These are phyloP conservation scores for Tipula vernalis DNA, from an alignment of 2,888 invertebrate species.

Conservation along the genomic window DNA sequence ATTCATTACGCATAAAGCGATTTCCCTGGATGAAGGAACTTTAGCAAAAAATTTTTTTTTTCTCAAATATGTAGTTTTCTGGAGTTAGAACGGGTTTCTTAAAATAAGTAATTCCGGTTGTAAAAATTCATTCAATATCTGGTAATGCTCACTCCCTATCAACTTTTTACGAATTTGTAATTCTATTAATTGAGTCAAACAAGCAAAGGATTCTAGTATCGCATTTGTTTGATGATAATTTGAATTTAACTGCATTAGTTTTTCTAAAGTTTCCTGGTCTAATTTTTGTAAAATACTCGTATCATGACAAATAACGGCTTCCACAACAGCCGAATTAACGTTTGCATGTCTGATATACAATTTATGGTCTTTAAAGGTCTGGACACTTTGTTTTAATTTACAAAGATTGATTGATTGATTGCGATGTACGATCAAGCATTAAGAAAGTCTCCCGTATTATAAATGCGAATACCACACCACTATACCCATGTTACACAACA, in stretches of 20 bases:
- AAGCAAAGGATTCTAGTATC: neutral
- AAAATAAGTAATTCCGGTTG: neutral
- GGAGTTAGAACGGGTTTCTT: neutral
- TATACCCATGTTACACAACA: too few species aligned
- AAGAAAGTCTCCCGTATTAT: too few species aligned
- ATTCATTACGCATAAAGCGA: neutral
- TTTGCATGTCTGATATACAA: neutral
- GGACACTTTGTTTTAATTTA: too few species aligned
- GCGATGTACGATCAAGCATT: too few species aligned
- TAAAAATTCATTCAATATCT: neutral
- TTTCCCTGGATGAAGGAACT: conserved; percentile 1
- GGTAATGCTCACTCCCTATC: too few species aligned
- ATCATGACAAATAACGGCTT: neutral
- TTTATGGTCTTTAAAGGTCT: neutral
- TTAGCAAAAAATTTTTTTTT: neutral
- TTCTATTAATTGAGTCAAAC: neutral
- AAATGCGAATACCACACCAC: too few species aligned
- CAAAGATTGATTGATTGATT: too few species aligned
- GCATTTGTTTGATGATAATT: neutral
- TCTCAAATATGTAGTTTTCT: neutral
- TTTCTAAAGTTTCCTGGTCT: neutral
- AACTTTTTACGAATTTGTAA: too few species aligned
- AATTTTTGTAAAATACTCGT: neutral
- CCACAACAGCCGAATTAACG: neutral
- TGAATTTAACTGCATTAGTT: neutral